Percentiles rank a stretch among this genome's conserved stretches.
Evolutionary conservation across 2,797 vertebrate genomes (phyloP).

Genomic region (Falco berigora): DNA sequence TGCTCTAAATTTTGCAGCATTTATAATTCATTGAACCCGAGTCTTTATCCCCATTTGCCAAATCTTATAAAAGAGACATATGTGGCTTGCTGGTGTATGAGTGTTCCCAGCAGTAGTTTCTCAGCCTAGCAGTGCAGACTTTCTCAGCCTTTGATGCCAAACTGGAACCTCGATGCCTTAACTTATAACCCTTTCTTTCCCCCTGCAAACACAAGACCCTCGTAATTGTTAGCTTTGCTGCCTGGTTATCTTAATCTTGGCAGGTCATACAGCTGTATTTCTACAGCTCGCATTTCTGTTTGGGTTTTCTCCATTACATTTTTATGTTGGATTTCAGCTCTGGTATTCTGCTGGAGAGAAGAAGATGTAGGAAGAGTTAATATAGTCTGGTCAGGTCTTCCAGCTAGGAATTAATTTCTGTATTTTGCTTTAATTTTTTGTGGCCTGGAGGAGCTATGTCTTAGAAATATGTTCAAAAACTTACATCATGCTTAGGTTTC

Average conservation of each 20-base stretch:
- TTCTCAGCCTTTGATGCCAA: not conserved
- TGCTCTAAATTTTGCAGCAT: not conserved
- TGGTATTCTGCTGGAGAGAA: not conserved
- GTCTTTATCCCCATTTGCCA: not conserved
- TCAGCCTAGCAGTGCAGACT: accelerated
- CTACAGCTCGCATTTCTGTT: not conserved
- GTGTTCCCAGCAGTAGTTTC: not conserved
- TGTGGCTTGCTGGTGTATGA: not conserved
- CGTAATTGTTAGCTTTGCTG: not conserved
- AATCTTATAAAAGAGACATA: not conserved
- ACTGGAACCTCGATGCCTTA: not conserved
- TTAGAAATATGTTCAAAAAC: not conserved
- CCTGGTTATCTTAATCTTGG: not conserved
- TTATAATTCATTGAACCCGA: not conserved
- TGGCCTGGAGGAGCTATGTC: not conserved
- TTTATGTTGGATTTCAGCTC: not conserved
- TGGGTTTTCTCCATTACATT: accelerated
- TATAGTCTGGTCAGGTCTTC: not conserved
- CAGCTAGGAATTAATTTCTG: not conserved
- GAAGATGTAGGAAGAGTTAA: not conserved
- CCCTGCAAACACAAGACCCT: no score
- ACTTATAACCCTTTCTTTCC: not conserved
- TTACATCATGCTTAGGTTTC: not conserved
- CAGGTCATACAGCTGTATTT: not conserved
- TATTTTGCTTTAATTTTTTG: not conserved